These are phyloP conservation scores for Drosophila longiperda DNA, from an alignment of 2,888 invertebrate species.

Conservation along the genomic window DNA sequence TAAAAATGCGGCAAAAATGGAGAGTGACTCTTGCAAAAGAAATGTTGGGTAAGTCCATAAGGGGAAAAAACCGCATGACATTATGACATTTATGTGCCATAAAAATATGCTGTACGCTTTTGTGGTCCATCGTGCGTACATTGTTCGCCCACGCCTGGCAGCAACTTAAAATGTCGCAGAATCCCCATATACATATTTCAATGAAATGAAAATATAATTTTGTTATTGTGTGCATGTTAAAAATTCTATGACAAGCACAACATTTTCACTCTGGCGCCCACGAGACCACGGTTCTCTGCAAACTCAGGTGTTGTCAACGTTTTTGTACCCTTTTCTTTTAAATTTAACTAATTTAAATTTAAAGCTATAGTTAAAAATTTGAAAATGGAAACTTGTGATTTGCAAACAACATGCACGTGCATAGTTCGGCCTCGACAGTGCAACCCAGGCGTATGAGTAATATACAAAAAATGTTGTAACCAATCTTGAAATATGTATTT, in stretches of 20 bases:
- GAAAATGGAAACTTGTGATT: background rate
- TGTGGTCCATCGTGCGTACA: slow-evolving; percentile 50
- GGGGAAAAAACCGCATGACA: slow-evolving; percentile 66
- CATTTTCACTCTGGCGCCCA: slow-evolving; percentile 40
- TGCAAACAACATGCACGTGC: slow-evolving; percentile 41
- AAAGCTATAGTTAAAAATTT: background rate
- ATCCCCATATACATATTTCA: slow-evolving; percentile 20
- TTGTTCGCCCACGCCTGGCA: slow-evolving; percentile 11
- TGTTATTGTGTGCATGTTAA: slow-evolving; percentile 17
- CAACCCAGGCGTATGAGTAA: slow-evolving; percentile 45
- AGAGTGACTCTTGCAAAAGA: background rate
- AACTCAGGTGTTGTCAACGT: slow-evolving; percentile 47
- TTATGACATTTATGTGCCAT: slow-evolving; percentile 75
- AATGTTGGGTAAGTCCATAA: slow-evolving; percentile 1
- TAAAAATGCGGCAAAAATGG: background rate
- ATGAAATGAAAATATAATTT: slow-evolving; percentile 35
- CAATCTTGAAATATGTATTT: background rate
- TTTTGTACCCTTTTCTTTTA: slow-evolving; percentile 28
- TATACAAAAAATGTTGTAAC: slow-evolving; percentile 13
- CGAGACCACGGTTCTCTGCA: slow-evolving; percentile 4
- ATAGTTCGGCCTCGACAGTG: slow-evolving; percentile 1
- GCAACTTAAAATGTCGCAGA: slow-evolving; percentile 58
- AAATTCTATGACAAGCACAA: slow-evolving; percentile 40
- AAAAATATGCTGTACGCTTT: slow-evolving; percentile 70
- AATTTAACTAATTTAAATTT: background rate